Conservation (phyloP, 2,888 invertebrate genomes). For the Priocnemis perturbator region DNA sequence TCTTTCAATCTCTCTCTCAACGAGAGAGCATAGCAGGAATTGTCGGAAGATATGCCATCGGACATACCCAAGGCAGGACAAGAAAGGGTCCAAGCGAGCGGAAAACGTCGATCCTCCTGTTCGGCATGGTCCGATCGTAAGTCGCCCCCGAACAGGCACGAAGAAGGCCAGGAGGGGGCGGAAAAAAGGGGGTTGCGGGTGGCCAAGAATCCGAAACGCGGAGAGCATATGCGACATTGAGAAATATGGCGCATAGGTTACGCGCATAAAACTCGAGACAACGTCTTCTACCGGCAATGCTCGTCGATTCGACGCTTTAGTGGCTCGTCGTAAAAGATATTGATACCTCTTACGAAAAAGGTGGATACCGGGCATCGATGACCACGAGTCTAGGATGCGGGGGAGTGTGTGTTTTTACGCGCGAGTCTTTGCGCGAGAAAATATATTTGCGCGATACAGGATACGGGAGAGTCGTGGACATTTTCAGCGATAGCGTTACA, state of each 20-base stretch:
- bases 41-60: conserved; percentile 9
- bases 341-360: conserved; percentile 31
- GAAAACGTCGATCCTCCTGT: neutral
- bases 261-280: conserved; percentile 53
- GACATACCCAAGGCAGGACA: neutral
- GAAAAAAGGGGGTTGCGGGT: conserved; percentile 12
- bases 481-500: too few species aligned
- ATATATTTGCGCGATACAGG: neutral
- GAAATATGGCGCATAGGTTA: conserved; percentile 50
- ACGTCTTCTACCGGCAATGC: conserved; percentile 40
- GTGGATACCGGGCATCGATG: conserved; percentile 6
- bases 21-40: too few species aligned
- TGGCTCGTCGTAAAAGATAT: conserved; percentile 50
- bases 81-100: neutral
- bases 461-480: neutral
- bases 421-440: neutral
- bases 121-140: conserved; percentile 8
- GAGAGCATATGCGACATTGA: conserved; percentile 38
- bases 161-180: neutral
- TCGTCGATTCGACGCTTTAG: conserved; percentile 49
- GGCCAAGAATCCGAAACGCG: conserved; percentile 27
- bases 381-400: neutral
- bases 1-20: too few species aligned
- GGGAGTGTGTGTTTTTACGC: too few species aligned
- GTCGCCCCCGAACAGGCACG: conserved; percentile 10